Percentiles rank a stretch among this genome's conserved stretches.
These are phyloP conservation scores for Gymnothorax javanicus DNA, from an alignment of 2,797 vertebrate species.

Conservation along the genomic window DNA sequence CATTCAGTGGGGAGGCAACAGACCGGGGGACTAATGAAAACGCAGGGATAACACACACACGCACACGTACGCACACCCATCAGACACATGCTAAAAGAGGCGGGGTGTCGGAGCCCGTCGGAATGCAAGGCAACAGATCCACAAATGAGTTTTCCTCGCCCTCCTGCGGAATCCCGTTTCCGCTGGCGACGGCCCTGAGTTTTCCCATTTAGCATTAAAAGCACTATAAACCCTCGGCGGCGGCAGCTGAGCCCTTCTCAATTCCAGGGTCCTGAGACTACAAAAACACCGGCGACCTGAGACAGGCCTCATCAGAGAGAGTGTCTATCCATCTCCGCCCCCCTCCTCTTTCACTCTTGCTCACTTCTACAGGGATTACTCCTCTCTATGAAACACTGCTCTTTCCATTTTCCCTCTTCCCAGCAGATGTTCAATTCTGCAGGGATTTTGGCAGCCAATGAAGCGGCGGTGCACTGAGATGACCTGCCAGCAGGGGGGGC, in stretches of 20 bases:
- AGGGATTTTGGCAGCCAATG: background rate
- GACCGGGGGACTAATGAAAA: slow-evolving; percentile 10
- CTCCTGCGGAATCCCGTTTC: slow-evolving; percentile 32
- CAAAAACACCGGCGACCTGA: background rate
- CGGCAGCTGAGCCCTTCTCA: slow-evolving; percentile 5
- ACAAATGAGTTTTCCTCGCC: slow-evolving; percentile 24
- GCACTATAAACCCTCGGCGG: background rate
- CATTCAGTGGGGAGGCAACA: slow-evolving; percentile 26
- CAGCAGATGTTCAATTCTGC: background rate
- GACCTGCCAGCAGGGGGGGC: background rate
- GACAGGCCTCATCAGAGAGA: background rate
- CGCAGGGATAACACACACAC: slow-evolving; percentile 23
- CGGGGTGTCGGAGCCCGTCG: slow-evolving; percentile 25
- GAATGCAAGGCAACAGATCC: slow-evolving; percentile 28
- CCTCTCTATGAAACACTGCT: background rate
- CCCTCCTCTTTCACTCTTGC: background rate
- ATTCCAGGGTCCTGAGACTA: background rate
- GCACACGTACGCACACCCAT: background rate
- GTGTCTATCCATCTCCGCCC: background rate
- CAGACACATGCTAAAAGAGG: background rate
- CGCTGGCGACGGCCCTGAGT: slow-evolving; percentile 23
- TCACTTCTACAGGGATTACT: slow-evolving; percentile 5
- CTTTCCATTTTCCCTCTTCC: background rate
- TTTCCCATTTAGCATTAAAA: slow-evolving; percentile 20
- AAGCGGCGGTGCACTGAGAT: background rate